Percentiles rank a stretch among this genome's conserved stretches.
Evolutionary conservation across 2,113 vertebrate genomes (phyloP).

Genomic region (Anguilla japonica): DNA sequence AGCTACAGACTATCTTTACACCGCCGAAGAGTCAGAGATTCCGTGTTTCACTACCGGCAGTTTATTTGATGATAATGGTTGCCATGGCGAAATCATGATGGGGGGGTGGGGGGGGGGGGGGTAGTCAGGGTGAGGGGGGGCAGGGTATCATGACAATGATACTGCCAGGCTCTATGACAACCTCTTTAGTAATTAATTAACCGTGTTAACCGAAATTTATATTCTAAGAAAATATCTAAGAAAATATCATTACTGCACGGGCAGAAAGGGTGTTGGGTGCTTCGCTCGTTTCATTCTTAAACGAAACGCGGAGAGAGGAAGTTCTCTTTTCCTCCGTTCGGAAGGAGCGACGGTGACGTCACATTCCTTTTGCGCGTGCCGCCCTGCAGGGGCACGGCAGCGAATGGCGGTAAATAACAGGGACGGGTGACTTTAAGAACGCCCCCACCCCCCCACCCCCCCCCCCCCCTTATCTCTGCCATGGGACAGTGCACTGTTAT

Average conservation of each 20-base stretch:
- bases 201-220: background rate
- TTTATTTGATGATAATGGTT: background rate
- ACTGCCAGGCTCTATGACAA: background rate
- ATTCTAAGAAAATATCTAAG: too few relatives aligned
- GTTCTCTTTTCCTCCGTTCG: background rate
- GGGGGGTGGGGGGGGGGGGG: too few relatives aligned
- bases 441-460: conserved; percentile 37
- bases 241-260: too few relatives aligned
- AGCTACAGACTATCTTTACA: background rate
- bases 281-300: background rate
- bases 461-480: conserved; percentile 46
- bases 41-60: background rate
- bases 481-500: conserved; percentile 29
- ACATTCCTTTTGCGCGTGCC: background rate
- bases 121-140: too few relatives aligned
- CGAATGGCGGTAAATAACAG: background rate
- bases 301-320: background rate
- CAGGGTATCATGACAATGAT: background rate
- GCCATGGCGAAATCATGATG: background rate
- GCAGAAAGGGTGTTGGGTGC: background rate
- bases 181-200: background rate
- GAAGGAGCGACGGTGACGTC: background rate
- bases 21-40: background rate
- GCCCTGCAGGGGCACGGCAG: background rate
- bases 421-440: background rate